Conservation (phyloP, 2,888 invertebrate genomes). For the Volucella bombylans region DNA sequence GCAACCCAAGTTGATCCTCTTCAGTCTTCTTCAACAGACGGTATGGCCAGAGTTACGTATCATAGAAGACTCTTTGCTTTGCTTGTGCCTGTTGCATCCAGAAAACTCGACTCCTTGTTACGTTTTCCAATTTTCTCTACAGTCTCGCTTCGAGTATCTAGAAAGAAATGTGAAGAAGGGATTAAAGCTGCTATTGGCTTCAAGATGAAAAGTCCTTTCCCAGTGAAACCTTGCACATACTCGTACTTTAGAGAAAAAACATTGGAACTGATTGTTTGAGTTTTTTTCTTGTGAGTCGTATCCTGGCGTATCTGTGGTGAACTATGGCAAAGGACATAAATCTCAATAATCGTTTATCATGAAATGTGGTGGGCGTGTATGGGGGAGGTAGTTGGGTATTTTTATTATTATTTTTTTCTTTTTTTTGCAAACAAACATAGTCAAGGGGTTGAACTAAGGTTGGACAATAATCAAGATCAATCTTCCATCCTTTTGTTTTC, state of each 20-base stretch:
- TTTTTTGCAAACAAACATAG: conserved; percentile 47
- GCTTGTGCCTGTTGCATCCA: conserved; percentile 62
- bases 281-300: conserved; percentile 20
- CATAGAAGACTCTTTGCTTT: conserved; percentile 4
- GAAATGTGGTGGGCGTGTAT: conserved; percentile 67
- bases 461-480: conserved; percentile 61
- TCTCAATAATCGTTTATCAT: conserved; percentile 81
- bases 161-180: not conserved
- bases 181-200: conserved; percentile 15
- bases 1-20: conserved; percentile 55
- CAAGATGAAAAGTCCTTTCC: conserved; percentile 5
- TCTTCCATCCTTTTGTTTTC: conserved; percentile 31
- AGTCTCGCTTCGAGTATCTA: conserved; percentile 20
- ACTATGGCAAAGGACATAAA: conserved; percentile 77
- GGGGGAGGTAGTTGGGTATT: not conserved
- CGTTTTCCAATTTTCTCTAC: conserved; percentile 62
- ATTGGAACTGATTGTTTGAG: conserved; percentile 48
- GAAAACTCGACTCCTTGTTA: conserved; percentile 42
- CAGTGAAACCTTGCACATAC: not conserved
- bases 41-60: conserved; percentile 2
- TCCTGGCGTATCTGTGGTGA: conserved; percentile 36
- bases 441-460: conserved; percentile 49
- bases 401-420: not conserved
- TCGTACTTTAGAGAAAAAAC: conserved; percentile 14
- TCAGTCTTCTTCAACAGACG: conserved; percentile 36